phyloP scores from a whole-genome alignment of 2,888 invertebrate genomes.

The Leptopilina myrica region DNA sequence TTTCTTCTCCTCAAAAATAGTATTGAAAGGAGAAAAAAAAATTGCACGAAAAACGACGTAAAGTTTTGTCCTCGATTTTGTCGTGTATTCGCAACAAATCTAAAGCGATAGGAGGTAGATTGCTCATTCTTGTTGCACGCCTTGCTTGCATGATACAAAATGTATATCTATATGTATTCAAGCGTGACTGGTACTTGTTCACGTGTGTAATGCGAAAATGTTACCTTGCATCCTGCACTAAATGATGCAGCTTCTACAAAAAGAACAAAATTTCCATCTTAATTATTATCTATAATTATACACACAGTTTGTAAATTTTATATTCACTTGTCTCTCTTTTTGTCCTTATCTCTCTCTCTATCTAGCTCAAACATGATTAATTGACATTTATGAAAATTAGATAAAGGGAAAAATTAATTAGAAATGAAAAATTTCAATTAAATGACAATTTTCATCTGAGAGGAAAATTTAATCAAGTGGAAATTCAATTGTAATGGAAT shows the following conservation, averaged over 20 bases:
- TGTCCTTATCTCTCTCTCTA: too few species aligned
- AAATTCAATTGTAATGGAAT: too few species aligned
- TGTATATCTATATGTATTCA: slow-evolving; percentile 14
- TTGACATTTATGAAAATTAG: not conserved
- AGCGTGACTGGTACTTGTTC: slow-evolving; percentile 28
- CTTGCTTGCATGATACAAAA: slow-evolving; percentile 30
- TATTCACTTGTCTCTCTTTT: not conserved
- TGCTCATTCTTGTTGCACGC: slow-evolving; percentile 39
- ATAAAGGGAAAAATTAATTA: too few species aligned
- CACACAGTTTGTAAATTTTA: not conserved
- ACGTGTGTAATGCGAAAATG: slow-evolving; percentile 25
- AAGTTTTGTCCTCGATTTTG: slow-evolving; percentile 9
- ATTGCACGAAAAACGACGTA: not conserved
- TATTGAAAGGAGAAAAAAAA: not conserved
- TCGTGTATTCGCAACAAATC: not conserved
- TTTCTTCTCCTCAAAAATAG: not conserved
- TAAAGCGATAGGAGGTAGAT: slow-evolving; percentile 16
- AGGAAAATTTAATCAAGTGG: too few species aligned
- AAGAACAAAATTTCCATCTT: not conserved
- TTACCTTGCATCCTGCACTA: slow-evolving; percentile 27
- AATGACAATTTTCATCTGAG: too few species aligned
- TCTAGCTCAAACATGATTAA: not conserved
- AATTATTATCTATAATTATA: not conserved
- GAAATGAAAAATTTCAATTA: too few species aligned
- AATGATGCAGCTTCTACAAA: slow-evolving; percentile 16